phyloP scores from a whole-genome alignment of 53 echinoderm and acorn worm species.

The Pentamera pediparva region DNA sequence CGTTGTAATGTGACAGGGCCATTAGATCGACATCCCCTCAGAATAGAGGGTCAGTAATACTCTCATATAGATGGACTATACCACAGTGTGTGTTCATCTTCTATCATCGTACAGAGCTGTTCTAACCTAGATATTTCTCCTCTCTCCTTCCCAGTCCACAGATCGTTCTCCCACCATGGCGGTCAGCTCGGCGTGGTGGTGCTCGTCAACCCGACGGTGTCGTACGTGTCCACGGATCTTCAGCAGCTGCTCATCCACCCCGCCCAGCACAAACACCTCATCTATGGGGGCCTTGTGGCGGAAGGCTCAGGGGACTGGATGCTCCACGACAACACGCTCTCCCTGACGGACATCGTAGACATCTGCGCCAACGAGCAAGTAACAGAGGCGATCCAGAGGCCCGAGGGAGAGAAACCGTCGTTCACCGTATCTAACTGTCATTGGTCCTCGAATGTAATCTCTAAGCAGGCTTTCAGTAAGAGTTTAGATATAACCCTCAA shows the following conservation, averaged over 20 bases:
- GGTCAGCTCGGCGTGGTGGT: constrained; percentile 71
- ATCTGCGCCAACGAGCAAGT: constrained; percentile 79
- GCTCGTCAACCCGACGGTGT: constrained; percentile 71
- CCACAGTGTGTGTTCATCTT: too few relatives aligned
- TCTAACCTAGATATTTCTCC: background rate
- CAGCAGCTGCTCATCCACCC: constrained; percentile 68
- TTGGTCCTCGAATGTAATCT: constrained; percentile 68
- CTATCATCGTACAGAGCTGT: too few relatives aligned
- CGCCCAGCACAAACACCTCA: constrained; percentile 75
- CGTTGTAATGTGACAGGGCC: too few relatives aligned
- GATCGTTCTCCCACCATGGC: constrained; percentile 53
- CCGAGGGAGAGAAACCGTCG: constrained; percentile 65
- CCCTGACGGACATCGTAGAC: constrained; percentile 62
- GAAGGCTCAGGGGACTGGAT: constrained; percentile 88
- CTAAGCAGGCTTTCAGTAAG: constrained; percentile 87
- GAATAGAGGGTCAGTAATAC: too few relatives aligned
- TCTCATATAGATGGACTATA: too few relatives aligned
- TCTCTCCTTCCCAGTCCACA: constrained; percentile 72
- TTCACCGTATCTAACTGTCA: constrained; percentile 80
- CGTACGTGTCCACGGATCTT: constrained; percentile 62
- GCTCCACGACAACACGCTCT: constrained; percentile 82
- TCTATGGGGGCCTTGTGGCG: constrained; percentile 68
- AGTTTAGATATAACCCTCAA: constrained; percentile 81
- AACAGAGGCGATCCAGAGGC: constrained; percentile 58
- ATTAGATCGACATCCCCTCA: background rate